Base-by-base conservation (phyloP, 2,113 vertebrate genomes). In the Todiramphus chloris region DNA sequence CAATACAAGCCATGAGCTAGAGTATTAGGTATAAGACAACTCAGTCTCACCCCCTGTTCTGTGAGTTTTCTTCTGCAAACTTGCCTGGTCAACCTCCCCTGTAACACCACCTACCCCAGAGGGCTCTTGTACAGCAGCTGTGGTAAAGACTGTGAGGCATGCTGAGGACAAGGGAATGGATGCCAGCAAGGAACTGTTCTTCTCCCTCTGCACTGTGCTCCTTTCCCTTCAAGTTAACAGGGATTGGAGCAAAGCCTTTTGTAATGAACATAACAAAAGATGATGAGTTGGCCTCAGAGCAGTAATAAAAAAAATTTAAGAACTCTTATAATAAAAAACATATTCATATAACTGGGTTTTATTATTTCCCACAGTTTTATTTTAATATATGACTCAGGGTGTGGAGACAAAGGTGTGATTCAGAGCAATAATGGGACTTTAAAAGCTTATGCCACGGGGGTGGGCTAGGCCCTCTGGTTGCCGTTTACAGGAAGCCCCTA, bases 321-420 rank as follows among this genome's bases (percentile, higher is more conserved):
- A 91, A 90, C 83, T 27, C 73, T 78, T 92, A 89, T 82, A 95
- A 96, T 94, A 95, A 96, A 95, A 95, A 92, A 89, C 56, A 66
- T n/a, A 87, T 95, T 92, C 89, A 89, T 87, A 92, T 93, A 97
- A 94, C 81, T 95, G 50, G 31, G 63, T 92, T 97, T 96, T 96
- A 96, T 96, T 96, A 96, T 96, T 96, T 96, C 94, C 94, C 96
- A 96, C 84, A 93, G 92, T 95, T 97, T 96, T 96, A 96, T 94
- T 96, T 96, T 93, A 96, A 97, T 96, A 82, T 82, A 67, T 95
- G 89, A 93, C 89, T 96, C 91, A 92, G 62, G 74, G 83, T 94
- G 67, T 96, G 77, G 91, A 95, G 94, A 94, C 86, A 24, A 96
- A 97, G 89, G 93, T 96, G 84, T 97, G 96, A 97, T 90, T 97